Conservation (phyloP, 2,113 vertebrate species). For the Picathartes gymnocephalus region DNA sequence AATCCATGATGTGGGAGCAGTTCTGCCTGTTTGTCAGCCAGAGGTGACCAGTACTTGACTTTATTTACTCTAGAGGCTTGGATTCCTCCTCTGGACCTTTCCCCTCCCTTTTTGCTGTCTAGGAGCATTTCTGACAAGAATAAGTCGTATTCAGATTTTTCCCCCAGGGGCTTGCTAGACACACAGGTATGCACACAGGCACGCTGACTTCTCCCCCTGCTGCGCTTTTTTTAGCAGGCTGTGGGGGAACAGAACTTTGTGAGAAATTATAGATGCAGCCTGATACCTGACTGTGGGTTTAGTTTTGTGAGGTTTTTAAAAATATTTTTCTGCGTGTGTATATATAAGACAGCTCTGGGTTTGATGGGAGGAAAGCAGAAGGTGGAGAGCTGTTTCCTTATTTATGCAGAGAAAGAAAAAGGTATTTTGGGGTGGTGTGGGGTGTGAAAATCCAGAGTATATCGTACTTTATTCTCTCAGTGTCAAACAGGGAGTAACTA, state of each 20-base stretch:
- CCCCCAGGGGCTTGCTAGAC: not conserved
- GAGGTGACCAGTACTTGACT: not conserved
- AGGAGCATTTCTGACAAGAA: not conserved
- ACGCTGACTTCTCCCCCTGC: not conserved
- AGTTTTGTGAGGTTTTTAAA: not conserved
- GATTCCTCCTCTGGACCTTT: not conserved
- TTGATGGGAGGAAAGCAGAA: not conserved
- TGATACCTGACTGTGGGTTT: not conserved
- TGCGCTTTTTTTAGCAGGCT: not conserved
- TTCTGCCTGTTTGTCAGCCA: not conserved
- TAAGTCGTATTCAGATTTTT: not conserved
- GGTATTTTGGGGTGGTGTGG: not conserved
- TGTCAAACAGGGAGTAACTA: not conserved
- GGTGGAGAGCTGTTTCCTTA: not conserved
- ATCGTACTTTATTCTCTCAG: not conserved
- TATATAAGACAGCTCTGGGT: not conserved
- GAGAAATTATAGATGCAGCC: not conserved
- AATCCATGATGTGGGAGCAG: not conserved
- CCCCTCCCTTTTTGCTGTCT: not conserved
- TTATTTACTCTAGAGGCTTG: not conserved
- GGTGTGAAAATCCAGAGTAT: not conserved
- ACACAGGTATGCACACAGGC: not conserved
- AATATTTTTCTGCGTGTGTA: not conserved
- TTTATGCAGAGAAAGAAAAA: not conserved
- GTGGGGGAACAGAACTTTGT: not conserved